phyloP scores from a whole-genome alignment of 30 jellyfish, hydroid and myxozoan genomes.

The Phacellophora camtschatica region DNA sequence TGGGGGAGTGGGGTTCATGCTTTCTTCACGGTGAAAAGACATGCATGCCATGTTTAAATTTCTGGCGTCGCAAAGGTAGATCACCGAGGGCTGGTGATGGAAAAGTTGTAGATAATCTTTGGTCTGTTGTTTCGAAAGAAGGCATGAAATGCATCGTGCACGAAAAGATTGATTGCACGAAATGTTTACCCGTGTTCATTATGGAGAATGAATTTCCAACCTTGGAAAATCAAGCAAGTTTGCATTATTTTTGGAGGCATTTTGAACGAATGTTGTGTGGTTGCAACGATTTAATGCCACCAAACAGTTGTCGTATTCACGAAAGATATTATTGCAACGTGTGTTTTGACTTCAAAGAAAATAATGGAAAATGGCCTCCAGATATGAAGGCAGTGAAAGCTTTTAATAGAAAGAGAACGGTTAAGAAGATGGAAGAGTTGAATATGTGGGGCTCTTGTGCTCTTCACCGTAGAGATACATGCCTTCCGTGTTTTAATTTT shows the following conservation, averaged over 20 bases:
- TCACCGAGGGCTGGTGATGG: slow-evolving; percentile 1
- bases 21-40: background rate
- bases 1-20: slow-evolving; percentile 9
- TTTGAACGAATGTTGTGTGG: slow-evolving; percentile 6
- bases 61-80: slow-evolving; percentile 4
- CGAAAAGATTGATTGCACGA: background rate
- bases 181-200: slow-evolving; percentile 18
- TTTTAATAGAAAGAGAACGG: background rate
- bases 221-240: background rate
- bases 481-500: slow-evolving; percentile 34
- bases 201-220: slow-evolving; percentile 6
- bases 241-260: slow-evolving; percentile 12
- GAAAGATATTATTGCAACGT: background rate
- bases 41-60: slow-evolving; percentile 28
- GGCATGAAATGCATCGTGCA: slow-evolving; percentile 8
- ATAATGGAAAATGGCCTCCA: slow-evolving; percentile 34
- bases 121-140: background rate
- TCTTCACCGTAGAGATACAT: background rate
- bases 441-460: slow-evolving; percentile 13
- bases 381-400: background rate
- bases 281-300: too few species aligned
- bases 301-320: slow-evolving; percentile 3
- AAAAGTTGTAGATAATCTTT: background rate
- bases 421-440: background rate
- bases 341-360: slow-evolving; percentile 12